Percentiles rank a stretch among this genome's conserved stretches.
Evolutionary conservation across 1,140 invertebrate species (phyloP).

Genomic region (Orchesella cincta): DNA sequence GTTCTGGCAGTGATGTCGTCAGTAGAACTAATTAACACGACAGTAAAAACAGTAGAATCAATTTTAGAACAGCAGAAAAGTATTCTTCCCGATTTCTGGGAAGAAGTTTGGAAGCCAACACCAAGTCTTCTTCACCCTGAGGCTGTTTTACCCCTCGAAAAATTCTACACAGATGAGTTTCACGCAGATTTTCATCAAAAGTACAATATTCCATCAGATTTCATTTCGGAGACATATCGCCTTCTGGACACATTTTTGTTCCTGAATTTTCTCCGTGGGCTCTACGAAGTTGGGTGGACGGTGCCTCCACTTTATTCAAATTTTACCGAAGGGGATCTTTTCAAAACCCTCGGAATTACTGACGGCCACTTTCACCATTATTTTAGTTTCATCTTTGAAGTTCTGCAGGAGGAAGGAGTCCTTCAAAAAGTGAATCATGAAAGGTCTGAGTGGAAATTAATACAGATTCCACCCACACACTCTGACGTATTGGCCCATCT

Average conservation of each 20-base stretch:
- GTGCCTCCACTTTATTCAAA: constrained; percentile 22
- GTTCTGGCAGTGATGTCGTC: constrained; percentile 23
- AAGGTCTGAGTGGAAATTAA: too few species aligned
- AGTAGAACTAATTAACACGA: constrained; percentile 27
- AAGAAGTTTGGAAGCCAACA: constrained; percentile 28
- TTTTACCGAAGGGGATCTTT: neutral
- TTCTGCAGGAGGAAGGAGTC: neutral
- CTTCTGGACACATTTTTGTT: neutral
- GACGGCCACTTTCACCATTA: too few species aligned
- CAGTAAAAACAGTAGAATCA: constrained; percentile 21
- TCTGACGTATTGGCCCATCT: too few species aligned
- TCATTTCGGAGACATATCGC: neutral
- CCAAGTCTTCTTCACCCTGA: neutral
- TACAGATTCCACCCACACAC: too few species aligned
- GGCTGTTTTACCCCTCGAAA: neutral
- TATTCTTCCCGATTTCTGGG: constrained; percentile 23
- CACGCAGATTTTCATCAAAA: neutral
- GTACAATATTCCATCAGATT: neutral
- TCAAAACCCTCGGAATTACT: neutral
- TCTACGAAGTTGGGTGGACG: constrained; percentile 21
- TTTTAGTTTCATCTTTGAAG: neutral
- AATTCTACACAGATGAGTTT: neutral
- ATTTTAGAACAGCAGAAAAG: neutral
- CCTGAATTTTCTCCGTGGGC: neutral
- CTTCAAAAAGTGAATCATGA: neutral